Evolutionary conservation across 1,140 invertebrate genomes (phyloP).

Genomic region (Bombus polaris): DNA sequence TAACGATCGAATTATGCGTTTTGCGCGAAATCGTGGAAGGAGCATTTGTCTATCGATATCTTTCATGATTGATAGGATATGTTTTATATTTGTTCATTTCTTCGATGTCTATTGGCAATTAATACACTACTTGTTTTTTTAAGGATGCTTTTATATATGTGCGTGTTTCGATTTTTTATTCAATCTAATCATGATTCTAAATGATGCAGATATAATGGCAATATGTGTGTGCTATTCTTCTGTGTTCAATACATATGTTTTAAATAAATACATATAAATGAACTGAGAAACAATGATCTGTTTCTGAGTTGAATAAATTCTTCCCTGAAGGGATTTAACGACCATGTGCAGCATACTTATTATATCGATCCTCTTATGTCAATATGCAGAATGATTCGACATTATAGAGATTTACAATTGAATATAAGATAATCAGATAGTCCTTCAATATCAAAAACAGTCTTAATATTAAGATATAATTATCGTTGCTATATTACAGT

Average conservation of each 20-base stretch:
- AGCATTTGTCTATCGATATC: slow-evolving; percentile 24
- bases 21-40: slow-evolving; percentile 24
- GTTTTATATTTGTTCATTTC: too few species aligned
- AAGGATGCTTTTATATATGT: too few species aligned
- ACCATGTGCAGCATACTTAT: neutral
- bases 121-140: too few species aligned
- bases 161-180: too few species aligned
- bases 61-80: neutral
- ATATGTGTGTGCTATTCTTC: too few species aligned
- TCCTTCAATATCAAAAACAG: neutral
- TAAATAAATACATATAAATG: too few species aligned
- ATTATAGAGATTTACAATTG: neutral
- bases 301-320: neutral
- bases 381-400: neutral
- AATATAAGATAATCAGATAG: neutral
- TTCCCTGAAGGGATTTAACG: neutral
- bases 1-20: slow-evolving; percentile 58
- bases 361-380: neutral
- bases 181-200: too few species aligned
- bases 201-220: too few species aligned
- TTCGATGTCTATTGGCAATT: too few species aligned
- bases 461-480: neutral
- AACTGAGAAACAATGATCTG: too few species aligned
- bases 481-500: too few species aligned
- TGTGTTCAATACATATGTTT: too few species aligned